These are phyloP conservation scores for Thamnophis elegans DNA, from an alignment of 2,797 vertebrate species.

Conservation along the genomic window DNA sequence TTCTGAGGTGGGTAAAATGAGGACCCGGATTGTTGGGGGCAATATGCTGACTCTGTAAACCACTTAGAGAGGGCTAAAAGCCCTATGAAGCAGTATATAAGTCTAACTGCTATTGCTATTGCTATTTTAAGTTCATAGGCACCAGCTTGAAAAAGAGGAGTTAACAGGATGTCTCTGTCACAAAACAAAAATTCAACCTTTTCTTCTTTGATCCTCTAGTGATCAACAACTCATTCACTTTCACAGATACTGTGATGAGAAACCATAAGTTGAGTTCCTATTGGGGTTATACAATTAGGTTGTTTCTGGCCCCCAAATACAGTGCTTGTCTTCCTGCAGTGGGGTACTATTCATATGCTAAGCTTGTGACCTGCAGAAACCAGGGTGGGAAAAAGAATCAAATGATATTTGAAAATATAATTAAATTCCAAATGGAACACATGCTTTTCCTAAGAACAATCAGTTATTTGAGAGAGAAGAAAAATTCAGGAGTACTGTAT, in stretches of 20 bases:
- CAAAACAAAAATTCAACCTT: background rate
- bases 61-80: too few species aligned
- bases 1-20: too few species aligned
- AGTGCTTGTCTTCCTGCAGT: background rate
- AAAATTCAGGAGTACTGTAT: background rate
- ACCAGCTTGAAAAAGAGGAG: background rate
- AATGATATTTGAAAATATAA: background rate
- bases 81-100: too few species aligned
- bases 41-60: too few species aligned
- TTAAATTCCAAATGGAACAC: accelerated
- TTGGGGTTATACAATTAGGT: background rate
- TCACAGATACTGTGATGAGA: background rate
- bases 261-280: background rate
- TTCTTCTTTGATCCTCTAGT: background rate
- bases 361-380: background rate
- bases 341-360: background rate
- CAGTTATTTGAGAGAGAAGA: background rate
- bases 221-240: background rate
- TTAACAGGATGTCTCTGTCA: background rate
- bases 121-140: background rate
- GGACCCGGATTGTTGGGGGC: too few species aligned
- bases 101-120: too few species aligned
- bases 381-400: background rate
- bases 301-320: background rate
- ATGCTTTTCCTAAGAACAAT: background rate